Evolutionary conservation across 2,888 invertebrate species (phyloP).

Genomic region (Thereva unica): DNA sequence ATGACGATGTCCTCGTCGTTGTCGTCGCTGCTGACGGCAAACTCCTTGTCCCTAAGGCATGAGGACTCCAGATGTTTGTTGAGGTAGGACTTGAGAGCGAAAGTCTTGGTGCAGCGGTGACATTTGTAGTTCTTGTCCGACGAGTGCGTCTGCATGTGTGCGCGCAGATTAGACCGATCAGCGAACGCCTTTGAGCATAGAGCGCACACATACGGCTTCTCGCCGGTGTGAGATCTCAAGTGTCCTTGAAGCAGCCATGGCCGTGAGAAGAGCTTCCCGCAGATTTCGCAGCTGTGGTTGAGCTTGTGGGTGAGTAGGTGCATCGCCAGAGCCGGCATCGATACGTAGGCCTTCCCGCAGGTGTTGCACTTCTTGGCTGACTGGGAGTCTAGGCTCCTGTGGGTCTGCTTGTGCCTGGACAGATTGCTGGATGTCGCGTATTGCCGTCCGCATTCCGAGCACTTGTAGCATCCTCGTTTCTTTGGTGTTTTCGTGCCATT

Average conservation of each 20-base stretch:
- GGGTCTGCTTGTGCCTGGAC: slow-evolving; percentile 89
- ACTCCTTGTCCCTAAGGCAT: slow-evolving; percentile 66
- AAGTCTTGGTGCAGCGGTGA: slow-evolving; percentile 82
- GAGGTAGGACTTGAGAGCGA: slow-evolving; percentile 92
- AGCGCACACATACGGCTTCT: slow-evolving; percentile 92
- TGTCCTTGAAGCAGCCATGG: slow-evolving; percentile 93
- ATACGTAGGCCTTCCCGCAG: slow-evolving; percentile 95
- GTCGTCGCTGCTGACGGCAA: slow-evolving; percentile 50
- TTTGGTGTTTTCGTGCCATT: slow-evolving; percentile 23
- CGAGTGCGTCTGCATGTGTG: slow-evolving; percentile 95
- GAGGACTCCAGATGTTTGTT: slow-evolving; percentile 94
- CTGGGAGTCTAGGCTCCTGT: slow-evolving; percentile 90
- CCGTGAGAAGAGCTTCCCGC: slow-evolving; percentile 92
- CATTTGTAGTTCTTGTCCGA: slow-evolving; percentile 88
- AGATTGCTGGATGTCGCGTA: slow-evolving; percentile 91
- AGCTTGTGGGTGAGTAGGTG: slow-evolving; percentile 91
- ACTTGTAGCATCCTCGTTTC: slow-evolving; percentile 65
- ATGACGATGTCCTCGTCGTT: slow-evolving; percentile 58
- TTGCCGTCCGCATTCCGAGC: slow-evolving; percentile 86
- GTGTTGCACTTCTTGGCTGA: slow-evolving; percentile 93
- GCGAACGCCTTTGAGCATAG: slow-evolving; percentile 94
- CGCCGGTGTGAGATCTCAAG: slow-evolving; percentile 87
- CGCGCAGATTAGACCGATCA: slow-evolving; percentile 89
- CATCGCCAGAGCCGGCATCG: slow-evolving; percentile 97
- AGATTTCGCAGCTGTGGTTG: slow-evolving; percentile 87